These are phyloP conservation scores for Enchytraeus crypticus DNA, from an alignment of 2,888 invertebrate genomes.

Conservation along the genomic window DNA sequence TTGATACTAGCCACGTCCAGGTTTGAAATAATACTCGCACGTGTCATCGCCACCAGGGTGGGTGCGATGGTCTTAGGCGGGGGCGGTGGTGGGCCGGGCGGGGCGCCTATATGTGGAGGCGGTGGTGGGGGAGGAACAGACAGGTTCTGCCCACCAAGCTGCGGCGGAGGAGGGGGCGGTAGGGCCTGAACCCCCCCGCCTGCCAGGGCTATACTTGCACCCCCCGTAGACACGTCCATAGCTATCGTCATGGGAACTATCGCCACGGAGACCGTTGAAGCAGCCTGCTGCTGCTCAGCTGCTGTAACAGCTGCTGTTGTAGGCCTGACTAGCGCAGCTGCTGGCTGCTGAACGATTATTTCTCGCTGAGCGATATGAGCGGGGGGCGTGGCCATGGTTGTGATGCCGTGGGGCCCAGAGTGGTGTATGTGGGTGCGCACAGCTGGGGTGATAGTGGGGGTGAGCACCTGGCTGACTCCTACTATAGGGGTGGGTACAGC, in stretches of 20 bases:
- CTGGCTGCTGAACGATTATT: constrained; percentile 21
- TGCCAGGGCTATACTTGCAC: not conserved
- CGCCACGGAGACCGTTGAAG: constrained; percentile 9
- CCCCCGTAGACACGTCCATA: constrained; percentile 1
- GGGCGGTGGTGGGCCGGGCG: not conserved
- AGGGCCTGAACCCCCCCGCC: not conserved
- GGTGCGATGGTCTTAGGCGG: constrained; percentile 3
- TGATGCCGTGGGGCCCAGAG: constrained; percentile 19
- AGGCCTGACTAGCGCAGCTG: constrained; percentile 10
- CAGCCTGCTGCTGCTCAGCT: not conserved
- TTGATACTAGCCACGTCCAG: not conserved
- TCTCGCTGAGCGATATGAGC: constrained; percentile 20
- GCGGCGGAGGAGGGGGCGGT: too few relatives aligned
- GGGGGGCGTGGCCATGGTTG: constrained; percentile 14
- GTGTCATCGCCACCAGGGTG: constrained; percentile 10
- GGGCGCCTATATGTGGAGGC: not conserved
- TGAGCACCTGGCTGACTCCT: constrained; percentile 44
- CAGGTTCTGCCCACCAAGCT: constrained; percentile 4
- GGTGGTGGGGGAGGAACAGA: too few relatives aligned
- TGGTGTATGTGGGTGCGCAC: constrained; percentile 54
- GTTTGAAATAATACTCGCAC: constrained; percentile 4
- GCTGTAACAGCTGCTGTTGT: not conserved
- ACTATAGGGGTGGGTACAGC: constrained; percentile 33
- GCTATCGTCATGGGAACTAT: constrained; percentile 11
- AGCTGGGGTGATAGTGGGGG: constrained; percentile 49